These are phyloP conservation scores for Thaumetopoea pityocampa DNA, from an alignment of 1,140 invertebrate genomes.

Conservation along the genomic window DNA sequence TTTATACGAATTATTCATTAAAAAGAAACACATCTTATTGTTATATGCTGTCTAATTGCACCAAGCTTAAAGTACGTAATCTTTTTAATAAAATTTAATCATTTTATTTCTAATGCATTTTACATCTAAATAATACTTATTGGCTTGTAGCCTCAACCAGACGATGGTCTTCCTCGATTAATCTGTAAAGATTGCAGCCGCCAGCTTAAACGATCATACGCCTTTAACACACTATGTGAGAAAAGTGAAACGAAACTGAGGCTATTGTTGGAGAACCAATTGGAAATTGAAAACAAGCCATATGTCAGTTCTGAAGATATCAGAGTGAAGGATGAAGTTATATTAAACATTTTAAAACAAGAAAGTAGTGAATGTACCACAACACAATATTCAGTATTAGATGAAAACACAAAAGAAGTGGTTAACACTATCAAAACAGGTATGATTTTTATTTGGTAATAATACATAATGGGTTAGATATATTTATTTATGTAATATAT, in stretches of 20 bases:
- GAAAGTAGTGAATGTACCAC: constrained; percentile 3
- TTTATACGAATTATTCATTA: constrained; percentile 49
- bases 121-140: constrained; percentile 3
- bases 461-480: no score
- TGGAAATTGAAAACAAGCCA: constrained; percentile 1
- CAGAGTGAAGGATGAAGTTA: constrained; percentile 17
- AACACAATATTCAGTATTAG: constrained; percentile 9
- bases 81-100: not conserved
- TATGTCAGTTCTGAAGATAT: not conserved
- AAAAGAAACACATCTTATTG: constrained; percentile 50
- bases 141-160: constrained; percentile 38
- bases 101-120: constrained; percentile 1
- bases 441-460: no score
- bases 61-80: constrained; percentile 52
- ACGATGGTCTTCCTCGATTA: constrained; percentile 49
- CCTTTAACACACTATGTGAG: constrained; percentile 51
- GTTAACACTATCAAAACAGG: no score
- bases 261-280: constrained; percentile 27
- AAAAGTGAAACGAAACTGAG: constrained; percentile 45
- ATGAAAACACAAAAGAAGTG: no score
- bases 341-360: not conserved
- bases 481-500: no score
- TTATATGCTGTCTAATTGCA: constrained; percentile 54
- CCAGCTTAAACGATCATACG: constrained; percentile 48
- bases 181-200: constrained; percentile 59